Conservation (phyloP, 2,888 invertebrate genomes). For the Acronicta psi region DNA sequence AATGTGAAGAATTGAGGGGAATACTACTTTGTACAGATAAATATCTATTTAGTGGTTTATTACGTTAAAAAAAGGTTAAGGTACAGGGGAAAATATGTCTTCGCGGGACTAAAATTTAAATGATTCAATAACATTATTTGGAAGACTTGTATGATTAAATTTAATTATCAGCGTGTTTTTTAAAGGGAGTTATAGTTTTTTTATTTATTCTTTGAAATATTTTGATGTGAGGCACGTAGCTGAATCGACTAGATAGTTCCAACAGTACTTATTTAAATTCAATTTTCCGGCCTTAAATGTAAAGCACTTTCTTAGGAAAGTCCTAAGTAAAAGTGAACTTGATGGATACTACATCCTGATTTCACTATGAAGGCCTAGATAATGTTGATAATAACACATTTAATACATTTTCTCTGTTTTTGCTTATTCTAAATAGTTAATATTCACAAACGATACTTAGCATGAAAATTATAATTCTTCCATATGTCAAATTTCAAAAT, state of each 20-base stretch:
- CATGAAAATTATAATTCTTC: too few relatives aligned
- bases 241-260: not conserved
- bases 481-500: too few relatives aligned
- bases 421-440: slow-evolving; percentile 36
- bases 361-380: slow-evolving; percentile 34
- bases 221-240: too few relatives aligned
- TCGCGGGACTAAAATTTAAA: slow-evolving; percentile 6
- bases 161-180: too few relatives aligned
- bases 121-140: not conserved
- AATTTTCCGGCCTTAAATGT: slow-evolving; percentile 26
- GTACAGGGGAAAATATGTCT: slow-evolving; percentile 13
- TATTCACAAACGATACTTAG: too few relatives aligned
- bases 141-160: not conserved
- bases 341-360: slow-evolving; percentile 44
- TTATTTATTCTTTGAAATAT: too few relatives aligned
- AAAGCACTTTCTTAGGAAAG: slow-evolving; percentile 48
- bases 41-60: slow-evolving; percentile 45
- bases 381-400: slow-evolving; percentile 38
- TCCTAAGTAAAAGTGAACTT: slow-evolving; percentile 45
- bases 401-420: slow-evolving; percentile 33
- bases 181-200: too few relatives aligned
- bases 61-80: slow-evolving; percentile 28
- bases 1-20: slow-evolving; percentile 51
- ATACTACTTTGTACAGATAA: slow-evolving; percentile 40
- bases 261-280: slow-evolving; percentile 8